These are phyloP conservation scores for Synodontis membranacea DNA, from an alignment of 2,113 vertebrate species.

Conservation along the genomic window DNA sequence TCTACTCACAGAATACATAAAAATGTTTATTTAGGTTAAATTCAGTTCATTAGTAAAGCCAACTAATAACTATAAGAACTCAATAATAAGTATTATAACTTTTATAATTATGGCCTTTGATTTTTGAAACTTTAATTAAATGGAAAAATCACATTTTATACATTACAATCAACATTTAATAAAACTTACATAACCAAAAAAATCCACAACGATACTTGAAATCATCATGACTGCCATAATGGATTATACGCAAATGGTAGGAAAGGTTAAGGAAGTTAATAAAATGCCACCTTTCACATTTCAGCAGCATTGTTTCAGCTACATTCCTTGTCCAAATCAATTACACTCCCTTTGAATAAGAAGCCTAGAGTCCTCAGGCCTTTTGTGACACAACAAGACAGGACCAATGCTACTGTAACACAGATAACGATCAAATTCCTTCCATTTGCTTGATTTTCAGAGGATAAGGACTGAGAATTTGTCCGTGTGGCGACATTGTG, in stretches of 20 bases:
- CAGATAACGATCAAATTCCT: neutral
- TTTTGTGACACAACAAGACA: neutral
- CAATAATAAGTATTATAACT: neutral
- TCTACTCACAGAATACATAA: too few relatives aligned
- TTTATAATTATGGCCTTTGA: neutral
- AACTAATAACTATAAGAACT: neutral
- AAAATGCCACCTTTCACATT: neutral
- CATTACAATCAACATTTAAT: neutral
- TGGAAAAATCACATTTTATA: neutral
- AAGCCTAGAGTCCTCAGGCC: neutral
- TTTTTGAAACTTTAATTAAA: neutral
- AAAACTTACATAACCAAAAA: neutral
- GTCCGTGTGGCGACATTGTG: neutral
- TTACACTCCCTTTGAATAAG: neutral
- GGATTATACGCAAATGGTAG: neutral
- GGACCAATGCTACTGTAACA: neutral
- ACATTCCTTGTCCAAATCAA: neutral
- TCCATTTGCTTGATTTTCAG: neutral
- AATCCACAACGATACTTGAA: neutral
- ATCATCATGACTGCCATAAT: neutral
- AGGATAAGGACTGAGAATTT: neutral
- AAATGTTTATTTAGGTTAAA: too few relatives aligned
- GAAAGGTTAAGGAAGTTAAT: neutral
- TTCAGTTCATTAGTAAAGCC: too few relatives aligned
- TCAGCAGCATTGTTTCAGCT: neutral